Percentiles rank a stretch among this genome's conserved stretches.
Conservation (phyloP, 2,113 vertebrate genomes). For the Helogale parvula region DNA sequence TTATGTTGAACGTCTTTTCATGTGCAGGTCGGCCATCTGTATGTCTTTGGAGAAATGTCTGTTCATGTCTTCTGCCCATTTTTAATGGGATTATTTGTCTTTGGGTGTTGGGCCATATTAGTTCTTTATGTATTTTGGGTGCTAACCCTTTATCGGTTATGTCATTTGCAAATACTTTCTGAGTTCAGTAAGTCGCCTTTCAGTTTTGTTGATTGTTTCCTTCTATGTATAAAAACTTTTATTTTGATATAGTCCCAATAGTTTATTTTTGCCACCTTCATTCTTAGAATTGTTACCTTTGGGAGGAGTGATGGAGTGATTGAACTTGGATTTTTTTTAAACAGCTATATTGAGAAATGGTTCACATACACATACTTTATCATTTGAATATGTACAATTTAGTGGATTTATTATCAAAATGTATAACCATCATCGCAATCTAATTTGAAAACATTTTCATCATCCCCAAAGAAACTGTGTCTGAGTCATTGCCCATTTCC, state of each 20-base stretch:
- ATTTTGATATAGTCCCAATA: neutral
- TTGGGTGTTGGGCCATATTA: neutral
- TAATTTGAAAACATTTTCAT: constrained; percentile 18
- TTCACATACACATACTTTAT: neutral
- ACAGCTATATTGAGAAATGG: neutral
- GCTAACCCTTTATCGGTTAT: neutral
- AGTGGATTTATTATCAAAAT: neutral
- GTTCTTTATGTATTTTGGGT: neutral
- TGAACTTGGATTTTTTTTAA: neutral
- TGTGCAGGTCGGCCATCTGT: neutral
- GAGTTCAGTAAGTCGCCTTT: neutral
- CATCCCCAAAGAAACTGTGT: neutral
- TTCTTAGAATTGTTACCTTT: neutral
- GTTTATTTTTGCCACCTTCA: neutral
- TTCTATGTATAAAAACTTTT: neutral
- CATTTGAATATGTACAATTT: neutral
- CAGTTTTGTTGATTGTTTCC: neutral
- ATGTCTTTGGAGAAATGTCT: neutral
- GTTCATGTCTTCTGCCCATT: neutral
- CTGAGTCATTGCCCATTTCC: neutral
- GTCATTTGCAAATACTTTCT: neutral
- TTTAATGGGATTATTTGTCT: neutral
- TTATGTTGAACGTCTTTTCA: neutral
- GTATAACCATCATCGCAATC: constrained; percentile 39
- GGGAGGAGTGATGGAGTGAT: neutral